Evolutionary conservation across 2,888 invertebrate species (phyloP).

Genomic region (Lordiphosa andalusiaca): DNA sequence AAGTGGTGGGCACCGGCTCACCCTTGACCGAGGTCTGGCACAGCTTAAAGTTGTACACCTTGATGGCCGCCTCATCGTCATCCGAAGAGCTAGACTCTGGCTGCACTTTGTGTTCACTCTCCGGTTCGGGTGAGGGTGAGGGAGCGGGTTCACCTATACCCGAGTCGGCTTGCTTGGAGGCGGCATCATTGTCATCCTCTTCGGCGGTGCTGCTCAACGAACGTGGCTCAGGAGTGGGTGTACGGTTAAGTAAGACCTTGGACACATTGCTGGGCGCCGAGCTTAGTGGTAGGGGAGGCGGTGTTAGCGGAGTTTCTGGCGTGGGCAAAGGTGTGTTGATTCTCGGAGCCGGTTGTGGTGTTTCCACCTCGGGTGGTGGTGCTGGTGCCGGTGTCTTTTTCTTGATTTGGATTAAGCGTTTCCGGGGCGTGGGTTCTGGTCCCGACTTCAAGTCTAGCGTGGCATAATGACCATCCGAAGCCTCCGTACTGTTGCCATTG

Average conservation of each 20-base stretch:
- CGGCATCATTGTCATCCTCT: slow-evolving; percentile 66
- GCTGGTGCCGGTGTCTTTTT: slow-evolving; percentile 76
- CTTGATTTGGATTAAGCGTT: slow-evolving; percentile 65
- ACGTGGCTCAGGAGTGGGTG: slow-evolving; percentile 76
- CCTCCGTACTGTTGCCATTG: slow-evolving; percentile 69
- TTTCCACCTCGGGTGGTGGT: slow-evolving; percentile 63
- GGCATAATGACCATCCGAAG: slow-evolving; percentile 51
- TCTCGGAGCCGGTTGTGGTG: slow-evolving; percentile 73
- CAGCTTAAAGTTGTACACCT: slow-evolving; percentile 79
- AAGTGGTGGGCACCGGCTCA: slow-evolving; percentile 33
- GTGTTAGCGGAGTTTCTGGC: slow-evolving; percentile 6
- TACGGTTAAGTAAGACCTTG: slow-evolving; percentile 76
- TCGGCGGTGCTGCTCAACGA: slow-evolving; percentile 55
- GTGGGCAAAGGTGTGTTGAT: slow-evolving; percentile 51
- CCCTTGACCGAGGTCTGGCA: slow-evolving; percentile 75
- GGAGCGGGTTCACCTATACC: slow-evolving; percentile 77
- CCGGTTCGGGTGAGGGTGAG: slow-evolving; percentile 65
- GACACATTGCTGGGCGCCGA: slow-evolving; percentile 63
- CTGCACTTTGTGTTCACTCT: slow-evolving; percentile 19
- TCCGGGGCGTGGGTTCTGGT: slow-evolving; percentile 79
- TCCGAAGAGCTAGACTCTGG: slow-evolving; percentile 76
- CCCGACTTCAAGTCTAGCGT: slow-evolving; percentile 58
- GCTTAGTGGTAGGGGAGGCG: slow-evolving; percentile 27
- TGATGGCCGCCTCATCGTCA: slow-evolving; percentile 79
- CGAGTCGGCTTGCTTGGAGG: slow-evolving; percentile 77